phyloP scores from a whole-genome alignment of 2,888 invertebrate genomes.

The Cosmia pyralina region DNA sequence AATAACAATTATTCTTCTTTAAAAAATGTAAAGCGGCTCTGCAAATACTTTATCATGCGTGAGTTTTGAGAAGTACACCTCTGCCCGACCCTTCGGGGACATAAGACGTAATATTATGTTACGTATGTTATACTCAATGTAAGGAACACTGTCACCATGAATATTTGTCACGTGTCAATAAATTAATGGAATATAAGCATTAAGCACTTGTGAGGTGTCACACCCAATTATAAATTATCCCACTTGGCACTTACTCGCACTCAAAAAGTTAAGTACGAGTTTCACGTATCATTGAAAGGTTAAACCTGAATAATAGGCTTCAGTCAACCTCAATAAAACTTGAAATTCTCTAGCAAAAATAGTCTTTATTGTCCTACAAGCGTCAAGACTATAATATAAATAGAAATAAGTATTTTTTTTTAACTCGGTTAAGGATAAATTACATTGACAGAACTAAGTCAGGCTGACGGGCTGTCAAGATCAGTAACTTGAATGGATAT shows the following conservation, averaged over 20 bases:
- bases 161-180: background rate
- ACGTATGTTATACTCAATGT: background rate
- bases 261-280: slow-evolving; percentile 7
- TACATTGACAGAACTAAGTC: slow-evolving; percentile 41
- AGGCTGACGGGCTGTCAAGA: slow-evolving; percentile 48
- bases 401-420: slow-evolving; percentile 7
- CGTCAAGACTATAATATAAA: slow-evolving; percentile 27
- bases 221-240: background rate
- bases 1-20: too few species aligned
- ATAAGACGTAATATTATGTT: background rate
- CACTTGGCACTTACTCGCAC: background rate
- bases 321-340: background rate
- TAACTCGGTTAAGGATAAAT: slow-evolving; percentile 16
- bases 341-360: slow-evolving; percentile 1
- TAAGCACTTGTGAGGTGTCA: background rate
- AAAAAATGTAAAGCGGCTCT: too few species aligned
- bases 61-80: too few species aligned
- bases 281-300: slow-evolving; percentile 26
- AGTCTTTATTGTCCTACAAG: background rate
- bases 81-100: too few species aligned
- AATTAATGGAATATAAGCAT: background rate
- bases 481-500: slow-evolving; percentile 40
- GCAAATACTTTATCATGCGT: too few species aligned
- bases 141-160: background rate
- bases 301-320: slow-evolving; percentile 14